A percentile compares a stretch with the other conserved stretches of the same genome.
These are phyloP conservation scores for Danio jaintianensis DNA, from an alignment of 2,797 vertebrate genomes.

Conservation along the genomic window DNA sequence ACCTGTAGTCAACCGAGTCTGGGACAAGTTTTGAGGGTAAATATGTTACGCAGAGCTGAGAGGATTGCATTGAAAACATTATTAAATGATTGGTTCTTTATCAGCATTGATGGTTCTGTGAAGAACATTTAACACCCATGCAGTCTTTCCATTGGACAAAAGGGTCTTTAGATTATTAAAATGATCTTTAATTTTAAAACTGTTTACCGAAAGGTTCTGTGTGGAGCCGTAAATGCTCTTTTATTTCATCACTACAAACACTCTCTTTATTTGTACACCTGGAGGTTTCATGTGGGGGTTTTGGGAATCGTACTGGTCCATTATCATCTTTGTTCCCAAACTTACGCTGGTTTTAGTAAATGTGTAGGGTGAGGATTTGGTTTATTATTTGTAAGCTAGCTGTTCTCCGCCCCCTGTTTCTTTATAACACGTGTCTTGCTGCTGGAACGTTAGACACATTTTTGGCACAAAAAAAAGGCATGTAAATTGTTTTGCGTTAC, in stretches of 20 bases:
- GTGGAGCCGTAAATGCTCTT: no score
- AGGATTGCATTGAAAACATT: neutral
- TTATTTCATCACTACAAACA: no score
- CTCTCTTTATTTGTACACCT: no score
- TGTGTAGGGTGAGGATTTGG: neutral
- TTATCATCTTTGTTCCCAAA: neutral
- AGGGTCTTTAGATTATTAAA: no score
- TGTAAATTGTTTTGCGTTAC: conserved; percentile 26
- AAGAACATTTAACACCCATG: no score
- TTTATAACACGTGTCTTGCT: conserved; percentile 40
- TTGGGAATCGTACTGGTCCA: neutral
- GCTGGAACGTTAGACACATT: conserved; percentile 57
- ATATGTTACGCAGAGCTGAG: neutral
- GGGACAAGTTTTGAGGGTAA: neutral
- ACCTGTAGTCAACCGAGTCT: neutral
- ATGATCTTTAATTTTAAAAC: no score
- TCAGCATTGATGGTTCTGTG: no score
- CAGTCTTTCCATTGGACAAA: no score
- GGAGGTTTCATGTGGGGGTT: no score
- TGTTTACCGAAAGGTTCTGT: no score
- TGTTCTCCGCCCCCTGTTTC: neutral
- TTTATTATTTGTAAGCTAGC: neutral
- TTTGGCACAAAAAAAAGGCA: conserved; percentile 46
- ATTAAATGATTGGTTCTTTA: no score
- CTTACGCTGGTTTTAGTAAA: neutral